Conservation (phyloP, 2,113 vertebrate genomes). For the Scophthalmus maximus region DNA sequence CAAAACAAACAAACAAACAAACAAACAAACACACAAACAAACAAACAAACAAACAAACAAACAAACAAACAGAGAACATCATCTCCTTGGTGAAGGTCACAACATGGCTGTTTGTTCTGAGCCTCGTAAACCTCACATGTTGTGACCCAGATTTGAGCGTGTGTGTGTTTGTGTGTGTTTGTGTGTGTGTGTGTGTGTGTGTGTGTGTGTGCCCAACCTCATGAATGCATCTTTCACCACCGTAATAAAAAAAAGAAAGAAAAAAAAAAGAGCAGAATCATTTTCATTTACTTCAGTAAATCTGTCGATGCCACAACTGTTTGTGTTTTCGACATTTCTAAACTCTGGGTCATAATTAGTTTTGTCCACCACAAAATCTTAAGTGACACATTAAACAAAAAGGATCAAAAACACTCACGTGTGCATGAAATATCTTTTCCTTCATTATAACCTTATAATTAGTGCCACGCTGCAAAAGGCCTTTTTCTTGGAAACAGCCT, state of each 20-base stretch:
- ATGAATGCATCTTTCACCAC: constrained; percentile 1
- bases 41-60: too few species aligned
- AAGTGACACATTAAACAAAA: background rate
- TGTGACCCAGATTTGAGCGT: background rate
- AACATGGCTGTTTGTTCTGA: background rate
- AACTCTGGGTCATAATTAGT: too few species aligned
- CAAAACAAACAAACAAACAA: too few species aligned
- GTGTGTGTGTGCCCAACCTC: background rate
- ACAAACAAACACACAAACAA: too few species aligned
- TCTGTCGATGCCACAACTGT: background rate
- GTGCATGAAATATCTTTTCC: too few species aligned
- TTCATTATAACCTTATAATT: too few species aligned
- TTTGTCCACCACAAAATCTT: background rate
- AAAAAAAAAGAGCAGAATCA: background rate
- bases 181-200: background rate
- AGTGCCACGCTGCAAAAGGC: too few species aligned
- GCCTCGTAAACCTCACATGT: background rate
- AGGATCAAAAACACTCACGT: background rate
- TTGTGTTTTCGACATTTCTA: background rate
- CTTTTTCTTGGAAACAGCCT: too few species aligned
- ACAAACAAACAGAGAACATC: too few species aligned
- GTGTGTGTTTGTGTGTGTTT: background rate
- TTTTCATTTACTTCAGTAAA: background rate
- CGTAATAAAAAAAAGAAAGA: background rate
- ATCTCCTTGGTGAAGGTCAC: too few species aligned